phyloP scores from a whole-genome alignment of 2,797 vertebrate genomes.

The Danio jaintianensis region DNA sequence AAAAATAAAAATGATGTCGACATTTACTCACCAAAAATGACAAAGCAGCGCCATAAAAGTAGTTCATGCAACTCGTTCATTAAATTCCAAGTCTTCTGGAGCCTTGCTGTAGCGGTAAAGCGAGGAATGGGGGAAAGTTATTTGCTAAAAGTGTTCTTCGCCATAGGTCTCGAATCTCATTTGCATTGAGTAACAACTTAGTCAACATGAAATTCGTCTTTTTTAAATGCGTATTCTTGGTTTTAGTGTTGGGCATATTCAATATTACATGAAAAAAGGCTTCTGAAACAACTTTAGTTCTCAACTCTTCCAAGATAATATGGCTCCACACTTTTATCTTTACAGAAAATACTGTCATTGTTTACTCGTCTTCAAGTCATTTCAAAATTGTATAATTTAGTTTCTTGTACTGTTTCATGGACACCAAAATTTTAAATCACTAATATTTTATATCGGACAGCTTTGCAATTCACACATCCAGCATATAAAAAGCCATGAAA shows the following conservation, averaged over 20 bases:
- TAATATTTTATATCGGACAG: no score
- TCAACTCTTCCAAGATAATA: not conserved
- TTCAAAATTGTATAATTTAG: not conserved
- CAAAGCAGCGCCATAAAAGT: constrained; percentile 10
- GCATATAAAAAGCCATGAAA: no score
- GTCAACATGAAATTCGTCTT: not conserved
- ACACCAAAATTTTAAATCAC: no score
- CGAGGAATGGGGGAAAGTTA: constrained; percentile 27
- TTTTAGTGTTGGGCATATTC: not conserved
- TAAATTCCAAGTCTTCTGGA: not conserved
- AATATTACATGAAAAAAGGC: not conserved
- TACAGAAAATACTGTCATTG: not conserved
- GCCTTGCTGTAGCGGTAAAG: not conserved
- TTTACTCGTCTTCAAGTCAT: not conserved
- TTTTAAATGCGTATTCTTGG: not conserved
- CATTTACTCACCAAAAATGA: constrained; percentile 26
- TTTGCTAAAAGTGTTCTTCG: constrained; percentile 10
- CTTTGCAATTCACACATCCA: no score
- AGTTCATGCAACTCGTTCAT: constrained; percentile 22
- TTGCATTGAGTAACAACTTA: constrained; percentile 16
- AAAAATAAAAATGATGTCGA: constrained; percentile 29
- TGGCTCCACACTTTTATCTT: not conserved
- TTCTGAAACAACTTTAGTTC: not conserved
- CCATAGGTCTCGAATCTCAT: not conserved
- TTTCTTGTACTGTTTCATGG: not conserved